Percentiles rank a stretch among this genome's conserved stretches.
Conservation (phyloP, 2,888 invertebrate species). For the Lissocephala sabroskyi region DNA sequence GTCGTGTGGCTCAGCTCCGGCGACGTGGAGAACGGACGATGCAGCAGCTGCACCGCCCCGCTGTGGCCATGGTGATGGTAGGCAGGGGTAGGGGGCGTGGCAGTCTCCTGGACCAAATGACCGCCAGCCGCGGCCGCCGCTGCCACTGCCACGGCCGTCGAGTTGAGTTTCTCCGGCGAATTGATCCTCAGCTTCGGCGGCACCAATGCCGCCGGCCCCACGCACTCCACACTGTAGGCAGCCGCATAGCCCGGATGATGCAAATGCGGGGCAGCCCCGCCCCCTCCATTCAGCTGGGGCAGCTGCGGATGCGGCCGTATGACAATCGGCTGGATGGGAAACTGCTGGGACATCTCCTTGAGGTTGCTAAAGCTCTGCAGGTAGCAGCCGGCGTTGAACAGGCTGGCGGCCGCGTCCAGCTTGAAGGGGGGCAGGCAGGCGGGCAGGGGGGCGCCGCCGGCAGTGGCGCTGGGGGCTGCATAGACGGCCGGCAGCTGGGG, state of each 20-base stretch:
- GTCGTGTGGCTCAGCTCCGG: slow-evolving; percentile 68
- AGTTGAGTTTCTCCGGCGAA: slow-evolving; percentile 72
- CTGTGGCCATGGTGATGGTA: slow-evolving; percentile 53
- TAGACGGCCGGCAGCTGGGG: slow-evolving; percentile 43
- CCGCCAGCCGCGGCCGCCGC: slow-evolving; percentile 29
- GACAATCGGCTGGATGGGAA: slow-evolving; percentile 72
- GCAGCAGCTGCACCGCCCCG: slow-evolving; percentile 60
- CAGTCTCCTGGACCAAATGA: slow-evolving; percentile 16
- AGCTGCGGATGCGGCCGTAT: slow-evolving; percentile 72
- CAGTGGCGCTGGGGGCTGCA: slow-evolving; percentile 17
- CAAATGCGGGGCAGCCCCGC: slow-evolving; percentile 46
- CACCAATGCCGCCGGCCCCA: slow-evolving; percentile 28
- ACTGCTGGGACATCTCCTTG: slow-evolving; percentile 71
- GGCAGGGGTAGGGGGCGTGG: slow-evolving; percentile 47
- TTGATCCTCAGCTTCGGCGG: slow-evolving; percentile 72
- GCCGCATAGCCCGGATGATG: slow-evolving; percentile 62
- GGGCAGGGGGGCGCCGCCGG: slow-evolving; percentile 29
- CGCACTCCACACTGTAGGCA: slow-evolving; percentile 54
- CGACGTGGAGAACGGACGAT: slow-evolving; percentile 72
- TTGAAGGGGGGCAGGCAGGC: slow-evolving; percentile 68
- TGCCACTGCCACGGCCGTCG: slow-evolving; percentile 54
- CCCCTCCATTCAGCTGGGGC: slow-evolving; percentile 65
- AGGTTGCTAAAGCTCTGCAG: slow-evolving; percentile 72
- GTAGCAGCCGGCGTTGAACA: slow-evolving; percentile 71
- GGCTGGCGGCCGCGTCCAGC: slow-evolving; percentile 67